Evolutionary conservation across 2,888 invertebrate species (phyloP).

Genomic region (Aphidius colemani): DNA sequence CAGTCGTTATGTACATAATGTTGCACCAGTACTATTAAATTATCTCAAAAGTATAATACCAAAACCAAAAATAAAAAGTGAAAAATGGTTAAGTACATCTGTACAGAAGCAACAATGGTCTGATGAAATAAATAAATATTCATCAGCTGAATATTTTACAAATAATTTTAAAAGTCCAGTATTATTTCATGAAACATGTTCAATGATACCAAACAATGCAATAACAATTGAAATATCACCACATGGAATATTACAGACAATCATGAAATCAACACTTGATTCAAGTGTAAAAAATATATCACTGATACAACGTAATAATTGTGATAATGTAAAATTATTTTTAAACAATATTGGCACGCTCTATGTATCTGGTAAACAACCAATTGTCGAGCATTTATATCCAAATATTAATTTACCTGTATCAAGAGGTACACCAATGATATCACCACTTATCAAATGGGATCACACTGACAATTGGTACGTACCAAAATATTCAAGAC

Average conservation of each 20-base stretch:
- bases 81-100: conserved; percentile 86
- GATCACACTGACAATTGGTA: conserved; percentile 75
- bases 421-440: conserved; percentile 82
- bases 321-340: conserved; percentile 67
- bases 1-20: conserved; percentile 77
- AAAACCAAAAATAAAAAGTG: conserved; percentile 69
- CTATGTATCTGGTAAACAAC: conserved; percentile 79
- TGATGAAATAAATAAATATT: conserved; percentile 66
- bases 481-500: too few relatives aligned
- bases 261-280: conserved; percentile 49
- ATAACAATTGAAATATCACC: conserved; percentile 88
- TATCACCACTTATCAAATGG: conserved; percentile 85
- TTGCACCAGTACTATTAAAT: conserved; percentile 71
- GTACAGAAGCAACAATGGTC: too few relatives aligned
- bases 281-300: too few relatives aligned
- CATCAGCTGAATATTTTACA: conserved; percentile 87
- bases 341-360: conserved; percentile 71
- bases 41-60: conserved; percentile 70
- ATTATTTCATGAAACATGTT: conserved; percentile 81
- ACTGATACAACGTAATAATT: too few relatives aligned
- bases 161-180: conserved; percentile 76
- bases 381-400: conserved; percentile 71
- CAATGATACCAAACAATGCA: conserved; percentile 79
- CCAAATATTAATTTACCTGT: conserved; percentile 81
- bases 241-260: conserved; percentile 86